These are phyloP conservation scores for Punctoribates punctum DNA, from an alignment of 2,888 invertebrate genomes.

Conservation along the genomic window DNA sequence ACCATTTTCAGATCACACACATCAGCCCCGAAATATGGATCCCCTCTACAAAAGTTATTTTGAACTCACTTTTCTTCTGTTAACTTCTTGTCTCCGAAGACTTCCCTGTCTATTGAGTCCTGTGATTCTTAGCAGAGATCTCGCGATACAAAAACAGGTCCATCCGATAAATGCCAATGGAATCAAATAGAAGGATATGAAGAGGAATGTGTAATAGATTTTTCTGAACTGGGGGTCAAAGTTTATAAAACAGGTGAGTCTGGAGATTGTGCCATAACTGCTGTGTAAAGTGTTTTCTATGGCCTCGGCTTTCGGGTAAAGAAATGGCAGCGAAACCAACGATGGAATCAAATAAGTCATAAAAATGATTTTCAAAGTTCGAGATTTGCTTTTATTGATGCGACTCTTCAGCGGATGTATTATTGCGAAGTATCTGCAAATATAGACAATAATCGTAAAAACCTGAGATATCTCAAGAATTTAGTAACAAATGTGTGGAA, in stretches of 20 bases:
- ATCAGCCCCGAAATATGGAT: no score
- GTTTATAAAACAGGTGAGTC: slow-evolving; percentile 54
- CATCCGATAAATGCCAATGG: slow-evolving; percentile 54
- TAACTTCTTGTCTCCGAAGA: slow-evolving; percentile 50
- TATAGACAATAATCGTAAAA: neutral
- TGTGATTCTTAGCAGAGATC: slow-evolving; percentile 50
- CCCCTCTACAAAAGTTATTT: no score
- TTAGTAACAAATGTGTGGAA: no score
- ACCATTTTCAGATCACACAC: no score
- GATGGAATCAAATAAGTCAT: slow-evolving; percentile 55
- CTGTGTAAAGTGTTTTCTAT: slow-evolving; percentile 51
- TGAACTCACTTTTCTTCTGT: slow-evolving; percentile 51
- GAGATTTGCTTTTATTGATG: slow-evolving; percentile 51
- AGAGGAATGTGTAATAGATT: slow-evolving; percentile 55
- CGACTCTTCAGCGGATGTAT: slow-evolving; percentile 56
- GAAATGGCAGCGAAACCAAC: slow-evolving; percentile 51
- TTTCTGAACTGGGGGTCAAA: slow-evolving; percentile 53
- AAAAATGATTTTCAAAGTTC: slow-evolving; percentile 54
- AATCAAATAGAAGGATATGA: slow-evolving; percentile 54
- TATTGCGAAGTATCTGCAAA: slow-evolving; percentile 55
- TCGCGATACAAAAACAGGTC: slow-evolving; percentile 51
- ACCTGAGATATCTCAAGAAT: no score
- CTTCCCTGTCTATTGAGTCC: slow-evolving; percentile 50
- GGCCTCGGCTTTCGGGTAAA: slow-evolving; percentile 50
- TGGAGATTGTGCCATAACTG: slow-evolving; percentile 53